Evolutionary conservation across 2,888 invertebrate genomes (phyloP), one percentile per base, ranked within the genome.

Genomic region (Dioctria rufipes): DNA sequence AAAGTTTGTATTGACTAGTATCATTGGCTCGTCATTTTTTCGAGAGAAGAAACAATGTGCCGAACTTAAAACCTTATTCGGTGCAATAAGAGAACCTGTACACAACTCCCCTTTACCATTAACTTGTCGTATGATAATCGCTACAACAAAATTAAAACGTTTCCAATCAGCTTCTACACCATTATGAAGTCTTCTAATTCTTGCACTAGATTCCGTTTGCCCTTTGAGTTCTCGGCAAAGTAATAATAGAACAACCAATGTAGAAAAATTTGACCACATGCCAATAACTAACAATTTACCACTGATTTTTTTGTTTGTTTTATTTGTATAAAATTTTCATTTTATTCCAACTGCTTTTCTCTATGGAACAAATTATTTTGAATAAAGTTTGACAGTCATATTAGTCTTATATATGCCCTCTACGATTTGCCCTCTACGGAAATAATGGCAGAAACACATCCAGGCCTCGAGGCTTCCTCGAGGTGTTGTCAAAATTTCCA

Each of bases 171-270:
- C 80, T 42, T 43, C n/a, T 6, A 9, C 40, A 9, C 54, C 80
- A 9, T 73, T 2, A 37, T 78, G 77, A 9, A 82, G 37, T 40
- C 82, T 80, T 78, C 78, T 82, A 3, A 69, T 9, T 51, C 71
- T 90, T 81, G 89, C 85, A 51, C 65, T 5, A 4, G 4, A 3
- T 5, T 43, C 49, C 4, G 6, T 39, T 90, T 90, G 2, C n/a
- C 9, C 60, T 40, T 3, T n/a, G 4, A 60, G 13, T 9, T 25
- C 8, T 40, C 43, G 60, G 42, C 3, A 40, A 37, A 75, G 4
- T 9, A 60, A 9, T 5, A 51, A 75, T 25, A 60, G 42, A 9
- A 13, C 42, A 13, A 75, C n/a, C 43, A 49, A 69, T 37, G 49
- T 69, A 25, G n/a, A 9, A 49, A 40, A 25, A 25, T 25, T 4